Base-by-base conservation (phyloP, 2,888 invertebrate species). In the Chrysolina oricalcia region DNA sequence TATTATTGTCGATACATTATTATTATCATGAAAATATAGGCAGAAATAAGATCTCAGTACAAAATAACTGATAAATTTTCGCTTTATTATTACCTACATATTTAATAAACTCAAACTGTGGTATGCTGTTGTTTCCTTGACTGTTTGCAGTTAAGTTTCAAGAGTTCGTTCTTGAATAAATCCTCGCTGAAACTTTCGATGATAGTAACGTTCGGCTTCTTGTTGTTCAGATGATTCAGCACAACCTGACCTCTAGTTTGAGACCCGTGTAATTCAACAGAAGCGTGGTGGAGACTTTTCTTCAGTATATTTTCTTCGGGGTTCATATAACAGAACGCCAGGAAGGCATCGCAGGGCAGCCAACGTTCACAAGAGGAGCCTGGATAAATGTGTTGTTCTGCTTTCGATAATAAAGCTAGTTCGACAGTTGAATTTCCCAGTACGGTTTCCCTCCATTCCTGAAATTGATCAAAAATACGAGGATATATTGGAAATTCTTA, bases 191-290 rank as follows among this genome's bases (percentile, higher is more conserved):
- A 83, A 62, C 89, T 84, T 78, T 90, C 89, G 74, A 91, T 88
- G n/a, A 91, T 78, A 40, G 82, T 81, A 8, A 89, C 88, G 82
- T 91, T 91, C 0, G 88, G 86, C 75, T 86, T 78, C 62, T 88
- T 86, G 9, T 82, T 81, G 63, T 86, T 84, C 46, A 87, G 85
- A 85, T 91, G 91, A 86, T 93, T 92, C 19, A 93, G 87, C 0
- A 93, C 91, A 86, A 93, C 91, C 88, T 93, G 92, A 0, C 93
- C 94, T 69, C 93, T 89, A 0, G 93, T 93, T 79, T 90, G 89
- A 3, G 79, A 84, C 2, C 93, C 93, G 73, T 87, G 87, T 17
- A 93, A 86, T 83, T 94, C 93, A 3, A 94, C 91, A 1, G 91
- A 91, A 1, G 89, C 90, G 83, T 92, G 89, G 75, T 86, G 82